Evolutionary conservation across 2,888 invertebrate species (phyloP).

Genomic region (Laspeyria flexula): DNA sequence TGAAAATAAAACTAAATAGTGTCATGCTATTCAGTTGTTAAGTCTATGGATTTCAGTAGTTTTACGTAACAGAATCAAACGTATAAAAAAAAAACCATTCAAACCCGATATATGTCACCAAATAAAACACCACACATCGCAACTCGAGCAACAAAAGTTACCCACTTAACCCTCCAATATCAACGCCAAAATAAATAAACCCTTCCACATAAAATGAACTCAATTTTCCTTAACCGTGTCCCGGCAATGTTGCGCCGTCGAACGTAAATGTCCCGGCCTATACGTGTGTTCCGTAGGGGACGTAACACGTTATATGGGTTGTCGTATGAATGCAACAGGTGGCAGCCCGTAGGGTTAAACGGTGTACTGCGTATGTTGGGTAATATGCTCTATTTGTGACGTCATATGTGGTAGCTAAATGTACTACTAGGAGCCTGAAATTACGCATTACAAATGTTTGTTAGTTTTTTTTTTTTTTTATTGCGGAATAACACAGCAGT

Average conservation of each 20-base stretch:
- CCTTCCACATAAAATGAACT: conserved; percentile 71
- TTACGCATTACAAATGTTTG: too few species aligned
- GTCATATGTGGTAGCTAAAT: neutral
- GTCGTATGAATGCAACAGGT: conserved; percentile 83
- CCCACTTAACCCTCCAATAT: conserved; percentile 53
- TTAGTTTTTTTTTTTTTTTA: too few species aligned
- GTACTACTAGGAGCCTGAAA: too few species aligned
- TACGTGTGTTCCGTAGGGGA: conserved; percentile 61
- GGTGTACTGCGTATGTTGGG: conserved; percentile 48
- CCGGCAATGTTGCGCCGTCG: conserved; percentile 42
- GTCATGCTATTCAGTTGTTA: too few species aligned
- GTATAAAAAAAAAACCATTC: neutral
- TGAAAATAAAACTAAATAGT: too few species aligned
- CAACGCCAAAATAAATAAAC: conserved; percentile 67
- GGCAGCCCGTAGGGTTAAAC: conserved; percentile 84
- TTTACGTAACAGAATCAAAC: neutral
- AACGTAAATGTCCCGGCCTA: conserved; percentile 43
- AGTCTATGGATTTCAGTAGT: neutral
- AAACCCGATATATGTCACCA: neutral
- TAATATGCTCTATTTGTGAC: conserved; percentile 56
- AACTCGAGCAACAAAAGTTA: conserved; percentile 10
- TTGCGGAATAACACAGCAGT: too few species aligned
- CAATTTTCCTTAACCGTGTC: conserved; percentile 72
- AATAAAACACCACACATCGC: conserved; percentile 11
- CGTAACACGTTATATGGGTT: conserved; percentile 56